phyloP scores from a whole-genome alignment of 2,797 vertebrate species.

The Oreochromis mossambicus region DNA sequence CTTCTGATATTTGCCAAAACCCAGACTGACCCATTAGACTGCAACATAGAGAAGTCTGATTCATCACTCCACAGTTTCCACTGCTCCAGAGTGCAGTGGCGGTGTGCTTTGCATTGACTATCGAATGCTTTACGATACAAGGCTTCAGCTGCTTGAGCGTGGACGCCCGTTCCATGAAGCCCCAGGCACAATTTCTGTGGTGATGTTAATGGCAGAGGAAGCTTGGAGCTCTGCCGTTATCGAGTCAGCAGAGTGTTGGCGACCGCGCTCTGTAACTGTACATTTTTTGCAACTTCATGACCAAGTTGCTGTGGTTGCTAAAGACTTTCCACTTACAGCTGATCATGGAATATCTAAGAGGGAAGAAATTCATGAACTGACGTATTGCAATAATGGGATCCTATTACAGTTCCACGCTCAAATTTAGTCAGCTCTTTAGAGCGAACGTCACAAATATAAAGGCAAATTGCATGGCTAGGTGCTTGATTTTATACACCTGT shows the following conservation, averaged over 20 bases:
- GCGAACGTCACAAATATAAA: not conserved
- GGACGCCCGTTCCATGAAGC: not conserved
- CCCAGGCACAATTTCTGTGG: not conserved
- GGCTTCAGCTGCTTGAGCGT: not conserved
- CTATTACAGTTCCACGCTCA: not conserved
- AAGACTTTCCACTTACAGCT: not conserved
- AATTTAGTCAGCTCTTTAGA: not conserved
- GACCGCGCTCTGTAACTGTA: not conserved
- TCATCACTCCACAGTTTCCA: not conserved
- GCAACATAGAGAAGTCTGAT: not conserved
- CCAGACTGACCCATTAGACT: not conserved
- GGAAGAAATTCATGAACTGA: not conserved
- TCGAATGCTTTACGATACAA: not conserved
- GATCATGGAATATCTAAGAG: not conserved
- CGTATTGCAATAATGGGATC: not conserved
- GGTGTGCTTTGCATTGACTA: not conserved
- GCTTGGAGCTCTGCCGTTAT: not conserved
- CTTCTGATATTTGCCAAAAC: not conserved
- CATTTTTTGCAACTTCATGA: not conserved
- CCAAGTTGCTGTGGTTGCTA: not conserved
- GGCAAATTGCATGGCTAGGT: not conserved
- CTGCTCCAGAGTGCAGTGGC: not conserved
- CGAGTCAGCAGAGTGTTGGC: not conserved
- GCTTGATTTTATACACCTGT: not conserved
- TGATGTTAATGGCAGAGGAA: not conserved